Percentiles rank a stretch among this genome's conserved stretches.
These are phyloP conservation scores for Sphenopsis melanotis DNA, from an alignment of 2,797 vertebrate genomes.

Conservation along the genomic window DNA sequence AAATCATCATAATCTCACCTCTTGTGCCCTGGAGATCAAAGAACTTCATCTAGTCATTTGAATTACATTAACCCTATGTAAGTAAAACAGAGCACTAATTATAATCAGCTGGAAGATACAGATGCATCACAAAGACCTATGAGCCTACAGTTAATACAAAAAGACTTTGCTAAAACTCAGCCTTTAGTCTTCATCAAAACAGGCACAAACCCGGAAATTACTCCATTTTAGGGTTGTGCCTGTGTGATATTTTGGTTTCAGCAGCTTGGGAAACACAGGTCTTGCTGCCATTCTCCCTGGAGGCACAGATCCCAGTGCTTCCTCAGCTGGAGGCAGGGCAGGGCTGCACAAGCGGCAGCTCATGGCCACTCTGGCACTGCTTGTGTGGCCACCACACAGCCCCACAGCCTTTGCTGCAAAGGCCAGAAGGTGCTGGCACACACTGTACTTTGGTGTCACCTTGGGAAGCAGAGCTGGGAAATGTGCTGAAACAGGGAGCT, in stretches of 20 bases:
- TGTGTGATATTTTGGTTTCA: neutral
- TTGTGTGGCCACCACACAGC: neutral
- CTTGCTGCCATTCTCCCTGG: neutral
- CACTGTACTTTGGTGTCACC: neutral
- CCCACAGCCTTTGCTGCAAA: neutral
- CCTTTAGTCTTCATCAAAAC: neutral
- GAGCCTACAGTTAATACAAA: neutral
- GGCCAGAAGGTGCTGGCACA: neutral
- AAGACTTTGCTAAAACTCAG: neutral
- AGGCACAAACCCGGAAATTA: neutral
- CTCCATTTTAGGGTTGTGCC: neutral
- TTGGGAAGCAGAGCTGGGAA: neutral
- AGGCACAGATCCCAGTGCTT: neutral
- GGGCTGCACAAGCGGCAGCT: neutral
- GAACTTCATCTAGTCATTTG: slow-evolving; percentile 1
- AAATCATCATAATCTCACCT: slow-evolving; percentile 7
- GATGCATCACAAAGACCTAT: neutral
- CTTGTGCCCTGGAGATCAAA: slow-evolving; percentile 13
- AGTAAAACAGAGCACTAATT: neutral
- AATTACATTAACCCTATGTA: slow-evolving; percentile 3
- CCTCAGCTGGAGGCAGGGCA: neutral
- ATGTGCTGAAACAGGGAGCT: neutral
- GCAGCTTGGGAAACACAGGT: neutral
- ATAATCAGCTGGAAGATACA: neutral
- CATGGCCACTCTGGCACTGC: neutral